Base-by-base conservation (phyloP, 2,797 vertebrate genomes). In the Onychomys leucogaster region DNA sequence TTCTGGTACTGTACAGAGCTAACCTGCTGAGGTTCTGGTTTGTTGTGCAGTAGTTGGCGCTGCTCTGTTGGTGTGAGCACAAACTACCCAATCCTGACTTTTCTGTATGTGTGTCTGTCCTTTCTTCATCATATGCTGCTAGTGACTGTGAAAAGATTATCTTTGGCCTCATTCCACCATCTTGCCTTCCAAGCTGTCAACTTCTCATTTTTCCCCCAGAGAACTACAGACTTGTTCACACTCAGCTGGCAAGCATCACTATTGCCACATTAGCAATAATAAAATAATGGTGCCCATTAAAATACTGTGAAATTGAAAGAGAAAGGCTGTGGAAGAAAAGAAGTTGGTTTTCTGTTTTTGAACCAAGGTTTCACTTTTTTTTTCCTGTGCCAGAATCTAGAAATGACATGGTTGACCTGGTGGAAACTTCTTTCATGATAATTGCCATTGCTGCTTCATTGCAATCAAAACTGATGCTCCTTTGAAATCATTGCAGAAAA, bases 121-220 rank as follows among this genome's bases (percentile, higher is more conserved):
- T 27, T 37, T 29, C 9, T 29, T 83, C 57, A 25, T 12, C 67
- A 2, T 57, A 37, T 67, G n/a, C 17, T 27, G 0, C n/a, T 61
- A 52, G 32, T 19, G 73, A 59, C 9, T 59, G 12, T 46, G 37
- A 23, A 37, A 5, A 25, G 41, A 57, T 61, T 75, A 2, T 49
- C 12, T 75, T 34, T 80, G 27, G 52, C 41, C 32, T 12, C 46
- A 69, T 34, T 34, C 37, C 55, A 41, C 23, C 25, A 23, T 83
- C 25, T 55, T 71, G 27, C 17, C 34, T 84, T 32, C 59, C 27
- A 75, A 25, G 37, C 23, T 82, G 9, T 67, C 59, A 32, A 5
- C 6, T 23, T 78, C 25, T n/a, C 2, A 3, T 0, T 52, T 19
- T 59, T 14, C 9, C 4, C 12, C 4, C 4, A 10, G 83, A 34